Evolutionary conservation across 2,113 vertebrate species (phyloP).

Genomic region (Diadophis punctatus): DNA sequence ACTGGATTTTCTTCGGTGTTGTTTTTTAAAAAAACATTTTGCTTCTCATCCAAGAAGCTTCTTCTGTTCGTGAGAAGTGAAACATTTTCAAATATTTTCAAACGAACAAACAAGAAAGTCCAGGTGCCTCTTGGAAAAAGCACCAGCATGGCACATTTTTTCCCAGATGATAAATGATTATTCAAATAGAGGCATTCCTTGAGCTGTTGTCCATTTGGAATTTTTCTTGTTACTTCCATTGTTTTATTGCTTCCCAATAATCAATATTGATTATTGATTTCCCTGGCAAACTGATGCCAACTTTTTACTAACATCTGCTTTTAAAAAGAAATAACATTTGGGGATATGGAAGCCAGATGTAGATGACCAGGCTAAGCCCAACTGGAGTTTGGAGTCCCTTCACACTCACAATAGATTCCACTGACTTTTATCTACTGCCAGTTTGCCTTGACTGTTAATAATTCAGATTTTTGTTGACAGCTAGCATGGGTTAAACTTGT

Average conservation of each 20-base stretch:
- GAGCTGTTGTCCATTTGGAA: background rate
- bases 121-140: background rate
- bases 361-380: no score
- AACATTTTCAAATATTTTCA: background rate
- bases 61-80: background rate
- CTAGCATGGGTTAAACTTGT: no score
- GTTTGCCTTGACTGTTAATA: no score
- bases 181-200: background rate
- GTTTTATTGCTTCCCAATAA: background rate
- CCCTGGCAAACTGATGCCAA: background rate
- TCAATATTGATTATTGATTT: background rate
- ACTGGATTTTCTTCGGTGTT: background rate
- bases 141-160: background rate
- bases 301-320: background rate
- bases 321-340: background rate
- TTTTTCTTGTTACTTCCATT: background rate
- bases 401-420: no score
- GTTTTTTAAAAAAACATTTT: background rate
- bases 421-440: no score
- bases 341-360: background rate
- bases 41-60: background rate
- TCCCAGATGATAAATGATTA: background rate
- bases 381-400: no score
- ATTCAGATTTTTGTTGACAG: no score
- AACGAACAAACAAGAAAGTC: background rate